Base-by-base conservation (phyloP, 2,888 invertebrate species). In the Ryuthela nishihirai region DNA sequence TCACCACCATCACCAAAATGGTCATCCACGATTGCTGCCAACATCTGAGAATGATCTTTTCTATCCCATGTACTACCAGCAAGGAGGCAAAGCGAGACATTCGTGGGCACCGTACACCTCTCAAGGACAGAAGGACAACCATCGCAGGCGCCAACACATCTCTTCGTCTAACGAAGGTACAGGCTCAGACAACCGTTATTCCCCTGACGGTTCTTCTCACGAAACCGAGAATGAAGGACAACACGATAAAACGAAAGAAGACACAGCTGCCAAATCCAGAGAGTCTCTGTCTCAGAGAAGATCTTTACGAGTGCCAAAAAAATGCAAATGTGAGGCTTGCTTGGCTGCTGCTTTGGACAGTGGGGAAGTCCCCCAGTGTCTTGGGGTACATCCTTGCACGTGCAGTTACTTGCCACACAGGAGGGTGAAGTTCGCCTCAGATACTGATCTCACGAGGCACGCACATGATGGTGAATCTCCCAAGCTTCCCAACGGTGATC, bases 261-360 rank as follows among this genome's bases (percentile, higher is more conserved):
- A 23, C 7, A 43, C 15, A 5, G 12, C 9, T 9, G 12, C 29
- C 12, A 9, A 9, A 29, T 29, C 48, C 5, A 52, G 53, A 25
- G 43, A 59, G 18, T 59, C 59, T 12, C n/a, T 52, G 10, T 23
- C 38, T 2, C 53, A 59, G 15, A 53, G 59, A 29, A 24, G 53
- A 26, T 59, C 59, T 9, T 38, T 59, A 10, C 47, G 53, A 34
- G 59, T 50, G 20, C 59, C 53, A 3, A 59, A 53, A 34, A 59
- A 59, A 26, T 59, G 59, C 32, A 59, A 59, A 32, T 59, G 59
- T 17, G 59, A 59, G 39, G 50, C 52, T 23, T 59, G 59, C 29
- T 32, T 59, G 24, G 38, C 17, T 5, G 36, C 48, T 4, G 41
- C 25, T 3, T 21, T 53, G 10, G 58, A 59, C 17, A 52, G 45